phyloP scores from a whole-genome alignment of 2,113 vertebrate species.

The Periophthalmus modestus region DNA sequence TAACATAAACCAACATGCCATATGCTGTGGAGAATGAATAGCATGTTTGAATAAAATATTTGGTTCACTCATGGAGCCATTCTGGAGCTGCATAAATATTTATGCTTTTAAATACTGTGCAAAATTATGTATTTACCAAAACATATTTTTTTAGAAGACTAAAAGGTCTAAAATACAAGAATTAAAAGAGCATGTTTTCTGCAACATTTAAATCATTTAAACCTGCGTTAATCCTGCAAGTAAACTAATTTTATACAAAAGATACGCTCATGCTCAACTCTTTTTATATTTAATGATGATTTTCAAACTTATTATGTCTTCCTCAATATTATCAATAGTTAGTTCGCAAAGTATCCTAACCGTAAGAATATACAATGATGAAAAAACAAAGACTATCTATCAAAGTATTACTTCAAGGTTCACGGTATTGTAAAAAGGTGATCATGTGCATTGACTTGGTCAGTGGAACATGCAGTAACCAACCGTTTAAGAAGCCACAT shows the following conservation, averaged over 20 bases:
- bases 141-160: background rate
- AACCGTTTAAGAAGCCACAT: conserved; percentile 24
- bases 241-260: conserved; percentile 27
- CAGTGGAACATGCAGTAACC: conserved; percentile 42
- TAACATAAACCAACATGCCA: conserved; percentile 2
- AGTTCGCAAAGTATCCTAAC: conserved; percentile 47
- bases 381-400: conserved; percentile 50
- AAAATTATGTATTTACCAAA: background rate
- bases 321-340: conserved; percentile 6
- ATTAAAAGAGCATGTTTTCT: background rate
- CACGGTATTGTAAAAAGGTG: conserved; percentile 51
- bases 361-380: conserved; percentile 48
- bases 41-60: background rate
- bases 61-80: background rate
- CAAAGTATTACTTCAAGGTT: conserved; percentile 55
- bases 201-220: conserved; percentile 1
- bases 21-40: background rate
- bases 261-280: conserved; percentile 22
- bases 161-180: background rate
- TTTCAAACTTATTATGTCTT: background rate
- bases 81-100: background rate
- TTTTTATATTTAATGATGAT: background rate
- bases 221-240: conserved; percentile 7
- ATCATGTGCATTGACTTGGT: conserved; percentile 30
- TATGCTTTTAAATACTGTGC: background rate